Evolutionary conservation across 2,797 vertebrate genomes (phyloP).

Genomic region (Sparidentex hasta): DNA sequence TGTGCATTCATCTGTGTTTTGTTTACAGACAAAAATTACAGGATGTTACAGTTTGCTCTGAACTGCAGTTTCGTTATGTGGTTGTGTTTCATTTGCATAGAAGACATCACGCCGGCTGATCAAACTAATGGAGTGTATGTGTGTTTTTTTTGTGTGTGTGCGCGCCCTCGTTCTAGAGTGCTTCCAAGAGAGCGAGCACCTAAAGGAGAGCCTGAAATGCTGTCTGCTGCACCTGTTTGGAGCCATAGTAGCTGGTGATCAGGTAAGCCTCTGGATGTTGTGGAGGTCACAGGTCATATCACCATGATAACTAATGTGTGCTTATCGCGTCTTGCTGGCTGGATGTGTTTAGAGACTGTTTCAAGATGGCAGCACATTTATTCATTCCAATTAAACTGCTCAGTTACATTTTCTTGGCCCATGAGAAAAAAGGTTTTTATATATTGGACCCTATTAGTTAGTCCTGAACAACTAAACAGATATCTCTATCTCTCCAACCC

Average conservation of each 20-base stretch:
- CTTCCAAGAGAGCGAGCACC: constrained; percentile 99
- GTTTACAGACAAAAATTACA: neutral
- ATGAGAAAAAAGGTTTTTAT: neutral
- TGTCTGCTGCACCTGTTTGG: constrained; percentile 97
- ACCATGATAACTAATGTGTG: neutral
- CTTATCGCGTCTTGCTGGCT: neutral
- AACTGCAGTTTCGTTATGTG: neutral
- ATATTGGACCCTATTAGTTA: no score
- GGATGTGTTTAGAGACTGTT: neutral
- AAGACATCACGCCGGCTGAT: constrained; percentile 11
- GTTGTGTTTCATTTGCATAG: constrained; percentile 42
- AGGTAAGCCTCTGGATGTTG: constrained; percentile 83
- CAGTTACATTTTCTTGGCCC: neutral
- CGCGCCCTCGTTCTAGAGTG: constrained; percentile 87
- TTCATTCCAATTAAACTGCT: neutral
- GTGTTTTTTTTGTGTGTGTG: constrained; percentile 12
- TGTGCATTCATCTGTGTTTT: constrained; percentile 18
- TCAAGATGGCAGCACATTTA: neutral
- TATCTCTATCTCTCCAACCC: neutral
- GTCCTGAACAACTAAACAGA: no score
- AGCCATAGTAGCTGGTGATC: constrained; percentile 94
- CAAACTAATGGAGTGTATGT: constrained; percentile 21
- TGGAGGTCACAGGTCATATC: neutral
- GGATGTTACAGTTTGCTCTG: neutral
- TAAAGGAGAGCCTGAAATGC: constrained; percentile 97